phyloP scores from a whole-genome alignment of 2,113 vertebrate genomes.

The Ibidorhyncha struthersii region DNA sequence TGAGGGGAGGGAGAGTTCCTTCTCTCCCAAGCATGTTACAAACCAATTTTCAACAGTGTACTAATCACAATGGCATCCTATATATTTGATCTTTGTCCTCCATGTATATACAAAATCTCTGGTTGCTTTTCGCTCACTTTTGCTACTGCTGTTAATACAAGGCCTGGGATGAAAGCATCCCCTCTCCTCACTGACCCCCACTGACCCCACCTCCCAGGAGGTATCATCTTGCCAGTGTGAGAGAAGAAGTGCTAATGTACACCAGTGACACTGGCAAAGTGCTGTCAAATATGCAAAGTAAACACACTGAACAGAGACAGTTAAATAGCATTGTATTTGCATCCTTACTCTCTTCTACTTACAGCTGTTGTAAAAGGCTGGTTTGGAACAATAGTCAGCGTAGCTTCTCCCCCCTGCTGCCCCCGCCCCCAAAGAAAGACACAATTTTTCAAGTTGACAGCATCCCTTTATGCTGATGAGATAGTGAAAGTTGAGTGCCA shows the following conservation, averaged over 20 bases:
- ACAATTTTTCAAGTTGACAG: constrained; percentile 51
- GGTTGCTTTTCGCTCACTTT: not conserved
- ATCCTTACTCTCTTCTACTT: not conserved
- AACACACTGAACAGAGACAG: not conserved
- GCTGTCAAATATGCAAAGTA: not conserved
- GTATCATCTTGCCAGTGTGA: not conserved
- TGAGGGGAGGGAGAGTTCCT: not conserved
- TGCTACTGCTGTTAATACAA: not conserved
- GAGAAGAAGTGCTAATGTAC: not conserved
- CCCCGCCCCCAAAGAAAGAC: not conserved
- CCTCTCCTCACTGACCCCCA: not conserved
- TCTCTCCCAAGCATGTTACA: not conserved
- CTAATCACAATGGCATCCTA: not conserved
- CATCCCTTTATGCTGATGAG: constrained; percentile 53
- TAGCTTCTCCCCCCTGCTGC: not conserved
- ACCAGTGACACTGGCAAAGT: not conserved
- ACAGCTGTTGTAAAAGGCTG: not conserved
- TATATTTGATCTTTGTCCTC: not conserved
- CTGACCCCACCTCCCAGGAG: not conserved
- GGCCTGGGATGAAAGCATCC: not conserved
- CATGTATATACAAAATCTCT: not conserved
- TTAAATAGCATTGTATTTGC: not conserved
- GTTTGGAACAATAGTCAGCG: not conserved
- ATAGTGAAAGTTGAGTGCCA: constrained; percentile 29
- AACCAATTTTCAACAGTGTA: not conserved